A percentile compares a stretch with the other conserved stretches of the same genome.
Conservation (phyloP, 1,140 invertebrate genomes). For the Anoplolepis gracilipes region DNA sequence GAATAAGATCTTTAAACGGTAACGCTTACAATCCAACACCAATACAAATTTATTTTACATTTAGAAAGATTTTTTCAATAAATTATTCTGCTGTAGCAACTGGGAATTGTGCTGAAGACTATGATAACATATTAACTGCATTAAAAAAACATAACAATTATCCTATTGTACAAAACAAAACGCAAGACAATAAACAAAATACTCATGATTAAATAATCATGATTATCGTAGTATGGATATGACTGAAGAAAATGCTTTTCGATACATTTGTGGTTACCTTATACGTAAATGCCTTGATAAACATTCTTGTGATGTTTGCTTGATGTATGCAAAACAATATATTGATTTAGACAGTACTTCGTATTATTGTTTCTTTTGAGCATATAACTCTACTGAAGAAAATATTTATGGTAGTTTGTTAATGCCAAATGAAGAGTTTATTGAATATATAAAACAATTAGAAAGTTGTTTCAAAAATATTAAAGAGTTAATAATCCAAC, state of each 20-base stretch:
- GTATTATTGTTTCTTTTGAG: background rate
- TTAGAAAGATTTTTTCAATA: slow-evolving; percentile 4
- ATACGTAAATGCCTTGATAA: too few species aligned
- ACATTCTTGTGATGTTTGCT: background rate
- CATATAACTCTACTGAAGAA: slow-evolving; percentile 11
- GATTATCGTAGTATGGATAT: background rate
- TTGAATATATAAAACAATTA: too few species aligned
- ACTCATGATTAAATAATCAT: background rate
- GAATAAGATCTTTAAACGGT: too few species aligned
- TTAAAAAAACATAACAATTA: too few species aligned
- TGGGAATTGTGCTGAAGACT: background rate
- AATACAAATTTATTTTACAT: background rate
- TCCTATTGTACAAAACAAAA: background rate
- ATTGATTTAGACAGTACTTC: background rate
- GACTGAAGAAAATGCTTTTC: slow-evolving; percentile 4
- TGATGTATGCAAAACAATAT: background rate
- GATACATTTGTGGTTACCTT: background rate
- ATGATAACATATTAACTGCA: background rate
- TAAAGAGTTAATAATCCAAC: too few species aligned
- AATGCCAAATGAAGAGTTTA: background rate
- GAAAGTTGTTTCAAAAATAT: too few species aligned
- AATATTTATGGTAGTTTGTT: background rate
- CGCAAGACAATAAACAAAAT: background rate
- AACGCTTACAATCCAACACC: background rate
- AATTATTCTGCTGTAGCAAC: background rate